Conservation (phyloP, 2,113 vertebrate species). For the Sinocyclocheilus rhinocerous region DNA sequence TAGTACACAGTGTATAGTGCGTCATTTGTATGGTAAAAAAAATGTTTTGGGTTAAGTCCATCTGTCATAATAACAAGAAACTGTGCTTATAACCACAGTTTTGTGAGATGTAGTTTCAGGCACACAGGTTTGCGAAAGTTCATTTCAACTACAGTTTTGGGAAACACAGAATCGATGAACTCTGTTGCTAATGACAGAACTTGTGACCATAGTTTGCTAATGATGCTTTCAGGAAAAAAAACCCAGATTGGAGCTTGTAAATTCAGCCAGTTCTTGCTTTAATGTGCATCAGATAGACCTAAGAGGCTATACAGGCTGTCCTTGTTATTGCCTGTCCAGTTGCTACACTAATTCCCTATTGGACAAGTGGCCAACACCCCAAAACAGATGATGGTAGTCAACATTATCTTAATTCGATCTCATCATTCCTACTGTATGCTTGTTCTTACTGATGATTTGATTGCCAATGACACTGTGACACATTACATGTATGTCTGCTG, state of each 20-base stretch:
- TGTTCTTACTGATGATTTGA: background rate
- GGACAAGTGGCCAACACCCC: conserved; percentile 55
- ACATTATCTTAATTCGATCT: background rate
- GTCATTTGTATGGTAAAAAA: no score
- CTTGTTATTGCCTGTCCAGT: background rate
- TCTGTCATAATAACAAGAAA: no score
- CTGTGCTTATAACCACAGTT: no score
- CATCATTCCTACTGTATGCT: background rate
- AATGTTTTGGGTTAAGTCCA: no score
- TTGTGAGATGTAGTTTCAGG: background rate
- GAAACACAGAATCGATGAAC: background rate
- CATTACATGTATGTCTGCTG: background rate
- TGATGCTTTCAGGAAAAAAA: background rate
- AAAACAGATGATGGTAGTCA: background rate
- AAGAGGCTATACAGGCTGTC: background rate
- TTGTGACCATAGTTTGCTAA: background rate
- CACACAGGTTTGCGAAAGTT: background rate
- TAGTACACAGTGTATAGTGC: no score
- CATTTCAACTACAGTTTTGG: background rate
- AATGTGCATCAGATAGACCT: background rate
- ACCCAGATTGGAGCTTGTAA: background rate
- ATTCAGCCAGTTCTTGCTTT: background rate
- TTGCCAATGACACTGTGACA: conserved; percentile 22
- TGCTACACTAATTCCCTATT: conserved; percentile 53
- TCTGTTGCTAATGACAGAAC: background rate